Base-by-base conservation (phyloP, 2,797 vertebrate species). In the Threskiornis aethiopicus region DNA sequence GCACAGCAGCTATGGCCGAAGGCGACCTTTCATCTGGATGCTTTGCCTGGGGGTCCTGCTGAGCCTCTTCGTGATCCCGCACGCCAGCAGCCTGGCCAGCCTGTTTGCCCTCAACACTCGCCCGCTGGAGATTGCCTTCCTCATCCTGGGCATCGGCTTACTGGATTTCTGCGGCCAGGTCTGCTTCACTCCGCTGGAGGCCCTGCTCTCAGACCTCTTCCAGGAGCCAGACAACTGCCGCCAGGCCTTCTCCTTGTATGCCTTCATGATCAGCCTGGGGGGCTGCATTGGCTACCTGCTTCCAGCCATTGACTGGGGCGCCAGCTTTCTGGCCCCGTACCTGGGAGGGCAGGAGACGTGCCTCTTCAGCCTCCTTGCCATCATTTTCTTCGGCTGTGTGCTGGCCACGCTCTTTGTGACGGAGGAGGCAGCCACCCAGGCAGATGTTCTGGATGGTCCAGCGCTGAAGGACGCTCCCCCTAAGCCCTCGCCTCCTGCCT, bases 201-300 rank as follows among this genome's bases (percentile, higher is more conserved):
- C 99, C 2, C 97, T 99, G 92, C 98, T 99, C 64, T 99, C 98
- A 0, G 99, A 99, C 95, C 98, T 99, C 77, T 99, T 98, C 97
- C 98, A 98, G 58, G 98, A 99, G 86, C 98, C 98, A 0, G 98
- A 98, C 87, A 97, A 97, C 91, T 99, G 98, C 85, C 98, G 97
- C 65, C 98, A 97, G 71, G 99, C 99, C 16, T 99, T 99, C 96
- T 99, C 99, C 4, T 13, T 98, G 80, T 99, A 98, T 6, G 98
- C 99, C 87, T 97, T 99, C 91, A 99, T 99, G 98, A 97, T 99
- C 97, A 99, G 99, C 97, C 78, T 99, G 10, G 99, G 99, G 4
- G 99, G 99, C 92, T 99, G 99, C 89, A 89, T 99, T 5, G 99
- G 99, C 17, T 99, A 98, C 97, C 98, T 99, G n/a, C 97, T 99